These are phyloP conservation scores for Pseudopipra pipra DNA, from an alignment of 2,113 vertebrate species.

Conservation along the genomic window DNA sequence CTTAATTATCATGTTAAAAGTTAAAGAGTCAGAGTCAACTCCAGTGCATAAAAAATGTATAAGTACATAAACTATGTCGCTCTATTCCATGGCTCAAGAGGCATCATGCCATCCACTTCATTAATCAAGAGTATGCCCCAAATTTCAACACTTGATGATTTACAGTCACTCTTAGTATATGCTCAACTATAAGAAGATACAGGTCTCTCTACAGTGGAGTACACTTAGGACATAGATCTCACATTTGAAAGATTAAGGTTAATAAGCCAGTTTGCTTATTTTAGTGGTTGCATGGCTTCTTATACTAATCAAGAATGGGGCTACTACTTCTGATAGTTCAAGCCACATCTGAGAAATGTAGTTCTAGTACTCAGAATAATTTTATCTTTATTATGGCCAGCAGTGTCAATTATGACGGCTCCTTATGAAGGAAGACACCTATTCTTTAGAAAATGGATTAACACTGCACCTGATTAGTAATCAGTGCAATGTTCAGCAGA, in stretches of 20 bases:
- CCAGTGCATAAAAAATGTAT: slow-evolving; percentile 43
- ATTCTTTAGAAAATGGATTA: slow-evolving; percentile 19
- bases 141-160: neutral
- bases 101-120: neutral
- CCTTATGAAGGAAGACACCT: neutral
- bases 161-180: neutral
- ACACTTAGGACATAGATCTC: neutral
- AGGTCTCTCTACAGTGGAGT: neutral
- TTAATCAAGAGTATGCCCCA: neutral
- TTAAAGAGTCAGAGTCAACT: slow-evolving; percentile 54
- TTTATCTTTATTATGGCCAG: neutral
- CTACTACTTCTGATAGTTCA: neutral
- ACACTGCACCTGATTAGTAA: neutral
- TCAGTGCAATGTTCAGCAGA: neutral
- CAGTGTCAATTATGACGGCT: neutral
- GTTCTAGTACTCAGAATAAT: neutral
- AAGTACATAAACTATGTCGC: slow-evolving; percentile 18
- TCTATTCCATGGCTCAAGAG: neutral
- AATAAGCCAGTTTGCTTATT: neutral
- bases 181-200: neutral
- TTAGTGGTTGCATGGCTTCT: neutral
- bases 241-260: neutral
- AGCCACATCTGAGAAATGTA: neutral
- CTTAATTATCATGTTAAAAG: slow-evolving; percentile 68
- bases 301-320: neutral